phyloP scores from a whole-genome alignment of 2,888 invertebrate genomes.

The Aphidoletes aphidimyza region DNA sequence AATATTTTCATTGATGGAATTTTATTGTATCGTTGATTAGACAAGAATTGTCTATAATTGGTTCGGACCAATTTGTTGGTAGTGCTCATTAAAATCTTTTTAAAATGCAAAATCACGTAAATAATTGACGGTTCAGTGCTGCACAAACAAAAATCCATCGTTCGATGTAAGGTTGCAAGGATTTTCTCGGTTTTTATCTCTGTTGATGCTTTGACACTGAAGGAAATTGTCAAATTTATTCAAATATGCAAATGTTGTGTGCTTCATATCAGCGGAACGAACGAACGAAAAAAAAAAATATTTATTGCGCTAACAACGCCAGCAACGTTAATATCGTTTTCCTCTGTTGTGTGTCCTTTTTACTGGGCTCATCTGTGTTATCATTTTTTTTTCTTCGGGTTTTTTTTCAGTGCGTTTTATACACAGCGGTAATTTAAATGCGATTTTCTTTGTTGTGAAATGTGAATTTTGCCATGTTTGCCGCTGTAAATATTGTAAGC shows the following conservation, averaged over 20 bases:
- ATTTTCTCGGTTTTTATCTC: neutral
- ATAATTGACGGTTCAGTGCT: neutral
- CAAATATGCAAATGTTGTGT: neutral
- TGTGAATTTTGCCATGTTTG: conserved; percentile 34
- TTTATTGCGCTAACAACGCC: neutral
- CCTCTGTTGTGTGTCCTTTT: neutral
- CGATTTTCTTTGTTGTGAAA: conserved; percentile 34
- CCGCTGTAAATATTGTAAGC: neutral
- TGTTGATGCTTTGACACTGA: neutral
- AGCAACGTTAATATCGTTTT: neutral
- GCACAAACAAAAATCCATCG: neutral
- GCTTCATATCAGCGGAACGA: neutral
- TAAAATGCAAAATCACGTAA: conserved; percentile 45
- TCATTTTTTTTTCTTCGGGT: neutral
- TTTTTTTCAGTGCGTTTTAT: neutral
- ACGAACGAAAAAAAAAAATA: neutral
- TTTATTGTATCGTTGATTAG: conserved; percentile 15
- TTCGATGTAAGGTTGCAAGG: neutral
- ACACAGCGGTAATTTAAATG: conserved; percentile 12
- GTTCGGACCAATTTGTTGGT: neutral
- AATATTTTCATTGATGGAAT: neutral
- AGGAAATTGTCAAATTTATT: conserved; percentile 28
- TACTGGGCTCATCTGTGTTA: conserved; percentile 33
- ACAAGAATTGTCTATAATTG: too few species aligned
- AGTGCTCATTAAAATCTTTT: neutral